A percentile compares a stretch with the other conserved stretches of the same genome.
phyloP scores from a whole-genome alignment of 2,888 invertebrate species.

The Oscheius sp. region DNA sequence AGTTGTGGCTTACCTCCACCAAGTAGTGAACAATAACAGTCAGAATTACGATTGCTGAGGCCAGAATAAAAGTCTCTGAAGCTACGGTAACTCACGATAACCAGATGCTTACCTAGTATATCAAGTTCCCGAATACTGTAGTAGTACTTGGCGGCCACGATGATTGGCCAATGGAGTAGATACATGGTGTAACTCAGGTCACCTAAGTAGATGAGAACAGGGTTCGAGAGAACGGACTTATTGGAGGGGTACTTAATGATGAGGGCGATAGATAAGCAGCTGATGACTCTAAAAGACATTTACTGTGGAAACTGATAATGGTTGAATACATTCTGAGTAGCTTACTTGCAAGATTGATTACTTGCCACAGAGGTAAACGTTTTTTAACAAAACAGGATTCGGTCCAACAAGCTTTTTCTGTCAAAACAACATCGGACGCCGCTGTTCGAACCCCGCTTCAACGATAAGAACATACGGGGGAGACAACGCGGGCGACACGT shows the following conservation, averaged over 20 bases:
- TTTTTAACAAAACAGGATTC: no score
- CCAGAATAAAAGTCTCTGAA: background rate
- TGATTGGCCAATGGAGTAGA: constrained; percentile 28
- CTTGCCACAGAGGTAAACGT: no score
- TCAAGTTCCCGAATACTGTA: background rate
- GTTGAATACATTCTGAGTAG: no score
- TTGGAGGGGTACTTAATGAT: background rate
- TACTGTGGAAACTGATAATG: background rate
- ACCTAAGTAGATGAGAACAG: background rate
- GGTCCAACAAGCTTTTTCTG: no score
- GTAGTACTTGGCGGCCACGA: constrained; percentile 21
- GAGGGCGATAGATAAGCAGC: background rate
- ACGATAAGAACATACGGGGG: no score
- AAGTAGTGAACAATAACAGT: background rate
- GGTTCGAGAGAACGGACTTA: background rate
- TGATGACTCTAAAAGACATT: background rate
- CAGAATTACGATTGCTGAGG: background rate
- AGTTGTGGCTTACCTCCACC: background rate
- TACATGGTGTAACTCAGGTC: constrained; percentile 26
- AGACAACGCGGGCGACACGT: no score
- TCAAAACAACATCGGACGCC: no score
- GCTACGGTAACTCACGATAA: background rate
- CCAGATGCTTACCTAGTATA: background rate
- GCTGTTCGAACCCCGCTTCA: no score
- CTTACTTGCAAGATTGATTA: no score